Conservation (phyloP, 1,140 invertebrate genomes). For the Acyrthosiphon pisum region DNA sequence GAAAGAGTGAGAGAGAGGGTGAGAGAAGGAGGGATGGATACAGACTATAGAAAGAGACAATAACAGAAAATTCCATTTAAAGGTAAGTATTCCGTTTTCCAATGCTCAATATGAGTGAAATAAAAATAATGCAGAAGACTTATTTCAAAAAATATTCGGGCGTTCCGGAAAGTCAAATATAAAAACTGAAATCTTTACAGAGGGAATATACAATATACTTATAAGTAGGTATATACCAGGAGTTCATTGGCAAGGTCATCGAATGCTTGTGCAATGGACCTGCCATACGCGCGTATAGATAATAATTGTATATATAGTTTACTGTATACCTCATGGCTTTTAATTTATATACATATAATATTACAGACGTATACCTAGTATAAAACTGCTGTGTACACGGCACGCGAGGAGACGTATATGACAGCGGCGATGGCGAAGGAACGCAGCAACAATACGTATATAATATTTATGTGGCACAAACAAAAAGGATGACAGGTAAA, state of each 20-base stretch:
- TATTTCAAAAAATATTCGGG: not conserved
- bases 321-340: not conserved
- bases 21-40: not conserved
- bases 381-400: not conserved
- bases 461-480: not conserved
- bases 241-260: not conserved
- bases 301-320: not conserved
- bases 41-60: not conserved
- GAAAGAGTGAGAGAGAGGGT: not conserved
- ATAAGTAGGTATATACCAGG: not conserved
- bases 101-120: not conserved
- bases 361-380: not conserved
- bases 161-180: not conserved
- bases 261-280: not conserved
- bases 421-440: not conserved
- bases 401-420: not conserved
- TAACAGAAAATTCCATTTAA: not conserved
- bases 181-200: not conserved
- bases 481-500: slow-evolving; percentile 39
- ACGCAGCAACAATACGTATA: not conserved
- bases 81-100: not conserved
- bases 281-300: not conserved
- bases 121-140: not conserved
- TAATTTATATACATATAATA: not conserved
- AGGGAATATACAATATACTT: not conserved